Conservation (phyloP, 2,797 vertebrate genomes). For the Bradypodion pumilum region DNA sequence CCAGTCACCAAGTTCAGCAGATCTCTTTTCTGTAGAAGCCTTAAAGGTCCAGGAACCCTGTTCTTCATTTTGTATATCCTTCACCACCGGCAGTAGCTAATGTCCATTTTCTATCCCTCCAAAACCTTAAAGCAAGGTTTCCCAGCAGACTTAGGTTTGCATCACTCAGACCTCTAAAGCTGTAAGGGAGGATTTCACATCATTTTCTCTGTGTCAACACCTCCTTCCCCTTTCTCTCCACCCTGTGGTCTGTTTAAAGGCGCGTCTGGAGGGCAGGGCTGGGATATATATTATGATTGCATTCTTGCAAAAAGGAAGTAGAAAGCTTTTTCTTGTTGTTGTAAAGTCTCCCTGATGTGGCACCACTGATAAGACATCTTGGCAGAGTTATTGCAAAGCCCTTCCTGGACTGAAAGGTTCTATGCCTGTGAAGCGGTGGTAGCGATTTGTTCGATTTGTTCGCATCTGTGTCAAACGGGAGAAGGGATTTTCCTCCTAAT, state of each 20-base stretch:
- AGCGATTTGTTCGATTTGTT: background rate
- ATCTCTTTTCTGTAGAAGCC: too few species aligned
- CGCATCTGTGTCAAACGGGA: too few species aligned
- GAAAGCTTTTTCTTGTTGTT: background rate
- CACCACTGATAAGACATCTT: background rate
- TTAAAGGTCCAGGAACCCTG: too few species aligned
- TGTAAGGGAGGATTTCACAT: background rate
- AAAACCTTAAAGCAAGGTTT: too few species aligned
- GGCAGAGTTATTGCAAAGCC: background rate
- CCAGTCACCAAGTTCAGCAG: too few species aligned
- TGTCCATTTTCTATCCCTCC: too few species aligned
- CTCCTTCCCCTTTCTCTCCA: background rate
- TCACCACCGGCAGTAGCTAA: too few species aligned
- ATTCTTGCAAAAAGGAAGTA: background rate
- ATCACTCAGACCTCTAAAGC: too few species aligned
- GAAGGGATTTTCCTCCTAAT: rapidly evolving
- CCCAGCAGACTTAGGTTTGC: too few species aligned
- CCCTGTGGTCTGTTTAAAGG: background rate
- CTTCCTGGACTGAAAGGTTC: background rate
- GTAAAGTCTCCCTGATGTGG: background rate
- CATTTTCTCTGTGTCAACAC: background rate
- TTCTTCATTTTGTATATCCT: too few species aligned
- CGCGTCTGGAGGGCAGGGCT: slow-evolving; percentile 1
- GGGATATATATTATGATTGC: background rate
- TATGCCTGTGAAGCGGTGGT: slow-evolving; percentile 59